Evolutionary conservation across 2,888 invertebrate species (phyloP).

Genomic region (Anticlea derivata): DNA sequence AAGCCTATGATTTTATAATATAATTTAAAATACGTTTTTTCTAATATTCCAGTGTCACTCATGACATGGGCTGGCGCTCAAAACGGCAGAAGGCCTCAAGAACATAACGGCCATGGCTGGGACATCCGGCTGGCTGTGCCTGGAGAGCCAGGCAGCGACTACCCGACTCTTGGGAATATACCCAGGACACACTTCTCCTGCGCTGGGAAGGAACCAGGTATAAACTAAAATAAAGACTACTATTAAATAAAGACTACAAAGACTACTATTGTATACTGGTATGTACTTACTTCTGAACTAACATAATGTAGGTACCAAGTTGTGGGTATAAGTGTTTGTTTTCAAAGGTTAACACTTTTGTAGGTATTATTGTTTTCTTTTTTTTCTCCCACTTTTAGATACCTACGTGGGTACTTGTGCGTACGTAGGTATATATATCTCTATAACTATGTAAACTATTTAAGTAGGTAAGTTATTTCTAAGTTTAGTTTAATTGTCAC

Average conservation of each 20-base stretch:
- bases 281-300: too few relatives aligned
- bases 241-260: neutral
- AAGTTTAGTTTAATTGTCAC: too few relatives aligned
- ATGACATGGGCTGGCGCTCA: constrained; percentile 51
- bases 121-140: constrained; percentile 86
- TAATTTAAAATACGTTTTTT: too few relatives aligned
- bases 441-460: too few relatives aligned
- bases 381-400: too few relatives aligned
- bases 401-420: too few relatives aligned
- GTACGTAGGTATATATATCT: too few relatives aligned
- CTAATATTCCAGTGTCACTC: constrained; percentile 46
- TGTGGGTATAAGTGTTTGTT: constrained; percentile 2
- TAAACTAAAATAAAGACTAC: neutral
- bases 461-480: too few relatives aligned
- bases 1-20: neutral
- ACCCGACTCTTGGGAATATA: constrained; percentile 84
- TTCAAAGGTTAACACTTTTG: too few relatives aligned
- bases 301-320: too few relatives aligned
- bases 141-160: constrained; percentile 87
- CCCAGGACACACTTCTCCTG: constrained; percentile 86
- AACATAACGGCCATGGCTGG: constrained; percentile 73
- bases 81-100: constrained; percentile 55
- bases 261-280: too few relatives aligned
- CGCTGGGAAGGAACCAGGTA: constrained; percentile 84
- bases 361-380: too few relatives aligned